phyloP scores from a whole-genome alignment of 2,113 vertebrate genomes.

The Oceanites oceanicus region DNA sequence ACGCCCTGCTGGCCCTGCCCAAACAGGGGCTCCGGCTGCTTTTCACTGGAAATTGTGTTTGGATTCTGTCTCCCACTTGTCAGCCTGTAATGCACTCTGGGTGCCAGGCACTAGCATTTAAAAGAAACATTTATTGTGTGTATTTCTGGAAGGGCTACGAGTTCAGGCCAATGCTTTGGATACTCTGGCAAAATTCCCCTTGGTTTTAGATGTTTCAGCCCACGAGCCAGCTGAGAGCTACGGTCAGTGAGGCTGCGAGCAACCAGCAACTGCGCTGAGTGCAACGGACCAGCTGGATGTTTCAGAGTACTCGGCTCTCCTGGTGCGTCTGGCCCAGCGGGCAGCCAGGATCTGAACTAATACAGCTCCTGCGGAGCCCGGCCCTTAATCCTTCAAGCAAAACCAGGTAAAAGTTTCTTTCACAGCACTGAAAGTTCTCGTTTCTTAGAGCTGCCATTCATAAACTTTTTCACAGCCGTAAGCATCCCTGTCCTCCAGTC shows the following conservation, averaged over 20 bases:
- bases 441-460: neutral
- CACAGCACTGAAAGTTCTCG: neutral
- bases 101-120: neutral
- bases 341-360: neutral
- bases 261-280: neutral
- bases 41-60: accelerated
- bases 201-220: neutral
- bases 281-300: neutral
- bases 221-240: neutral
- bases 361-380: neutral
- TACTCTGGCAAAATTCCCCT: neutral
- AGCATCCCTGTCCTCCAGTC: neutral
- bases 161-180: neutral
- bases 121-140: neutral
- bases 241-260: neutral
- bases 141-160: neutral
- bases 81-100: neutral
- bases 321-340: neutral
- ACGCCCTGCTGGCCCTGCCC: neutral
- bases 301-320: neutral
- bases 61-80: neutral
- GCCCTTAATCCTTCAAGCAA: neutral
- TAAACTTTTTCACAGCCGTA: neutral
- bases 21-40: neutral
- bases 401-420: neutral